Conservation (phyloP, 2,888 invertebrate genomes). For the Ormyrus thymus region DNA sequence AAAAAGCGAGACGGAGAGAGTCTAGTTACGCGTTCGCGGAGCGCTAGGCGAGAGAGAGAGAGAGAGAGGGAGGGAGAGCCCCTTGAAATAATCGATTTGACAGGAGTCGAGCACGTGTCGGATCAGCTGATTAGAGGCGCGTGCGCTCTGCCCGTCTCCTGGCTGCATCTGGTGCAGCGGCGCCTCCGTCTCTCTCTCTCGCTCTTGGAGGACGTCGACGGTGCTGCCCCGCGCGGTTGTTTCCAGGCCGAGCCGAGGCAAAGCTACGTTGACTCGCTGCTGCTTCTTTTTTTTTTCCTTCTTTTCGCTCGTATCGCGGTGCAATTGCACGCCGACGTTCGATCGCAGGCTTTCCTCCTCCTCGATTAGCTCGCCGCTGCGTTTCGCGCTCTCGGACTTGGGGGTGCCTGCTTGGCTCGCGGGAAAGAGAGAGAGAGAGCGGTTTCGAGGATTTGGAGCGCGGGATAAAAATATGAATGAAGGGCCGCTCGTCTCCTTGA, state of each 20-base stretch:
- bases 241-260: slow-evolving; percentile 10
- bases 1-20: slow-evolving; percentile 4
- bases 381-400: too few species aligned
- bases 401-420: too few species aligned
- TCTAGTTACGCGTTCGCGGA: slow-evolving; percentile 4
- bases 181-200: not conserved
- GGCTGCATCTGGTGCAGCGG: slow-evolving; percentile 32
- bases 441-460: too few species aligned
- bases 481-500: slow-evolving; percentile 3
- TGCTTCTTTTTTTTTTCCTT: not conserved
- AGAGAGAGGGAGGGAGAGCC: slow-evolving; percentile 8
- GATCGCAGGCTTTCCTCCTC: not conserved
- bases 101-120: slow-evolving; percentile 51
- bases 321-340: not conserved
- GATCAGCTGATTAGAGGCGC: slow-evolving; percentile 48
- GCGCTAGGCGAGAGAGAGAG: slow-evolving; percentile 50
- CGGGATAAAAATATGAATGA: not conserved
- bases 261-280: not conserved
- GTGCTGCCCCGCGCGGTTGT: slow-evolving; percentile 43
- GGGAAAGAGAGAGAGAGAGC: too few species aligned
- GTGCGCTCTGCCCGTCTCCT: not conserved
- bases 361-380: not conserved
- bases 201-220: slow-evolving; percentile 50
- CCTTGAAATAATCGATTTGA: slow-evolving; percentile 52
- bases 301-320: not conserved